phyloP scores from a whole-genome alignment of 2,113 vertebrate genomes.

The Talpa occidentalis region DNA sequence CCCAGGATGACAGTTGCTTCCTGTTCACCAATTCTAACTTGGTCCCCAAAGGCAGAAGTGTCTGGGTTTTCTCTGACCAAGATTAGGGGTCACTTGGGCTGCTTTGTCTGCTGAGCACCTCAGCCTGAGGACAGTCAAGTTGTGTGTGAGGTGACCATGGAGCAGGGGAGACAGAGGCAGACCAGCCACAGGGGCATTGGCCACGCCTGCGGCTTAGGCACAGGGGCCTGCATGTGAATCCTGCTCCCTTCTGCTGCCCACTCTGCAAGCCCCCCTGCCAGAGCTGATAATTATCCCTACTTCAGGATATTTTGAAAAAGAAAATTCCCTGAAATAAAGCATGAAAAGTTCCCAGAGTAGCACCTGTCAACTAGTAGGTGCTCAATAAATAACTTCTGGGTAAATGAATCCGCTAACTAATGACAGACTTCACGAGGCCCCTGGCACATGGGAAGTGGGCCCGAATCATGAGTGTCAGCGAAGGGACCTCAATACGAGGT shows the following conservation, averaged over 20 bases:
- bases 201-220: too few relatives aligned
- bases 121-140: background rate
- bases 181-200: background rate
- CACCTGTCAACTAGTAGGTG: background rate
- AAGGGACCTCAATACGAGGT: background rate
- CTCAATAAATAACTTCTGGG: background rate
- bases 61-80: background rate
- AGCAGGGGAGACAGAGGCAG: background rate
- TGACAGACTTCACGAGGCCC: background rate
- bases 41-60: background rate
- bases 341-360: background rate
- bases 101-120: background rate
- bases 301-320: background rate
- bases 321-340: background rate
- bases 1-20: background rate
- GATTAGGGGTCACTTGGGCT: too few relatives aligned
- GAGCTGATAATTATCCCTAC: background rate
- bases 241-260: background rate
- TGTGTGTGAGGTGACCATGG: background rate
- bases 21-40: background rate
- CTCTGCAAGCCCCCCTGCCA: too few relatives aligned
- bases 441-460: background rate
- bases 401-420: background rate
- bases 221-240: background rate
- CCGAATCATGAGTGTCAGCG: background rate